phyloP scores from a whole-genome alignment of 2,113 vertebrate genomes.

The Dryoscopus gambensis region DNA sequence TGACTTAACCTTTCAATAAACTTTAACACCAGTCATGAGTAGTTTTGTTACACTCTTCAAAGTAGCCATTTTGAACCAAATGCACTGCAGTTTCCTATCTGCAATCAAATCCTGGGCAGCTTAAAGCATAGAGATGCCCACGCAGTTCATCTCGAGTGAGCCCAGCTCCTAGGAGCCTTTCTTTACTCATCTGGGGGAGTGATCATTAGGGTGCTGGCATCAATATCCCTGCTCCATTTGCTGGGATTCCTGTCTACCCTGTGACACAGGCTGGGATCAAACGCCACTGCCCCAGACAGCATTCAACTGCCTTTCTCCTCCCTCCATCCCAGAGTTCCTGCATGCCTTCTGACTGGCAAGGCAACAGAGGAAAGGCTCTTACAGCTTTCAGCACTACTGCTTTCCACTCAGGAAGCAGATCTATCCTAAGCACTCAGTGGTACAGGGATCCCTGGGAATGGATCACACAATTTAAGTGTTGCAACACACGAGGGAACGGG shows the following conservation, averaged over 20 bases:
- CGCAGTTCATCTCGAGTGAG: not conserved
- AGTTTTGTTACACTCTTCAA: not conserved
- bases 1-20: not conserved
- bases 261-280: not conserved
- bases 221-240: not conserved
- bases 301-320: not conserved
- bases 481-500: not conserved
- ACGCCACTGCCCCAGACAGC: not conserved
- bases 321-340: not conserved
- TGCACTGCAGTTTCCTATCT: not conserved
- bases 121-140: not conserved
- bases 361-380: not conserved
- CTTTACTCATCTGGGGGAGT: not conserved
- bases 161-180: not conserved
- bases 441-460: not conserved
- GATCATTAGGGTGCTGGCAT: not conserved
- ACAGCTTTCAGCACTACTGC: not conserved
- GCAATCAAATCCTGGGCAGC: not conserved
- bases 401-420: not conserved
- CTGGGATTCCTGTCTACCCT: not conserved
- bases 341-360: not conserved
- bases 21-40: not conserved
- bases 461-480: not conserved
- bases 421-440: not conserved
- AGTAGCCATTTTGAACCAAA: not conserved